Evolutionary conservation across 2,113 vertebrate species (phyloP).

Genomic region (Circaetus cinerascens): DNA sequence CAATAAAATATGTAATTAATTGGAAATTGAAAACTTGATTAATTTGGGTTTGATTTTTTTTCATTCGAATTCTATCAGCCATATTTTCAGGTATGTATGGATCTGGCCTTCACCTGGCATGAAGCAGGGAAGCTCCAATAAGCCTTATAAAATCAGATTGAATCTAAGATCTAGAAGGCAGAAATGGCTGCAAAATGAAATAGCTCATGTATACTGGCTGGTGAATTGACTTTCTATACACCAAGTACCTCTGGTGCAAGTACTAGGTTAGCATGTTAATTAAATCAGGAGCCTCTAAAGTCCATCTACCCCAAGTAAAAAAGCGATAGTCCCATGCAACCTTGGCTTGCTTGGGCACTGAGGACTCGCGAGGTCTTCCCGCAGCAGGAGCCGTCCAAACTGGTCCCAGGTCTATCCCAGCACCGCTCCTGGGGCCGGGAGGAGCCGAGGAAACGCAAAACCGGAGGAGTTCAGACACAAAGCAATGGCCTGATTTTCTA

Average conservation of each 20-base stretch:
- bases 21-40: conserved; percentile 38
- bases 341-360: neutral
- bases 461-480: neutral
- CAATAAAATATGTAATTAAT: conserved; percentile 59
- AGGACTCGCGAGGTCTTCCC: neutral
- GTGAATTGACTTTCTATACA: neutral
- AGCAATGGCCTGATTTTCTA: neutral
- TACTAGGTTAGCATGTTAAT: neutral
- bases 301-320: rapidly evolving
- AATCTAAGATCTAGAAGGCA: neutral
- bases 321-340: neutral
- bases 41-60: neutral
- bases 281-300: neutral
- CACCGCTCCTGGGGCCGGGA: rapidly evolving
- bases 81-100: neutral
- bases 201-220: neutral
- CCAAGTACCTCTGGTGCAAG: neutral
- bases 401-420: neutral
- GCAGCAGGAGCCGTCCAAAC: neutral
- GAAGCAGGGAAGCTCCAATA: neutral
- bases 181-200: neutral
- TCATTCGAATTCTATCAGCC: neutral
- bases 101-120: neutral
- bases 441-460: neutral
- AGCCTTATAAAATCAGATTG: neutral